Evolutionary conservation across 1,140 invertebrate genomes (phyloP).

Genomic region (Dermatophagoides farinae): DNA sequence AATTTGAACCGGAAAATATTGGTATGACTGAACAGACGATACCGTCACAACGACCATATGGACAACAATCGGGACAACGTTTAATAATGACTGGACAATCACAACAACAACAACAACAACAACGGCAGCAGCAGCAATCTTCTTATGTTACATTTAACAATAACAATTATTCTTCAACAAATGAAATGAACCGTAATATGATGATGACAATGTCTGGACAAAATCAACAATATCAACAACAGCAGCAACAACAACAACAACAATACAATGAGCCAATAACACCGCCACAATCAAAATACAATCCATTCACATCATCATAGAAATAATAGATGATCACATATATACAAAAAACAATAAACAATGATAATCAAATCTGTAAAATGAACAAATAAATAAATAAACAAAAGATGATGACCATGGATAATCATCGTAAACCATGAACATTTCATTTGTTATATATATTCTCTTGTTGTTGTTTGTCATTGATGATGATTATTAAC

Average conservation of each 20-base stretch:
- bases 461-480: too few species aligned
- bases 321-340: too few species aligned
- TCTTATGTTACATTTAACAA: background rate
- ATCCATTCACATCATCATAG: too few species aligned
- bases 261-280: background rate
- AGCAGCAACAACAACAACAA: background rate
- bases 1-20: conserved; percentile 65
- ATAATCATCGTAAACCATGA: too few species aligned
- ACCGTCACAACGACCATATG: background rate
- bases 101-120: conserved; percentile 24
- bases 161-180: background rate
- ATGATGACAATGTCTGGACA: too few species aligned
- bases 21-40: conserved; percentile 76
- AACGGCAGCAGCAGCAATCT: conserved; percentile 23
- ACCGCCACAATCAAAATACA: too few species aligned
- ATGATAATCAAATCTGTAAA: too few species aligned
- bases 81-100: conserved; percentile 7
- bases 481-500: too few species aligned
- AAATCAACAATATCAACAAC: background rate
- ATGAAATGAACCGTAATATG: background rate
- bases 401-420: too few species aligned
- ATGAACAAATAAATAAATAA: too few species aligned
- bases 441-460: too few species aligned
- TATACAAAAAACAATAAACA: too few species aligned
- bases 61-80: background rate